Base-by-base conservation (phyloP, 2,797 vertebrate genomes). In the Anabacerthia variegaticeps region DNA sequence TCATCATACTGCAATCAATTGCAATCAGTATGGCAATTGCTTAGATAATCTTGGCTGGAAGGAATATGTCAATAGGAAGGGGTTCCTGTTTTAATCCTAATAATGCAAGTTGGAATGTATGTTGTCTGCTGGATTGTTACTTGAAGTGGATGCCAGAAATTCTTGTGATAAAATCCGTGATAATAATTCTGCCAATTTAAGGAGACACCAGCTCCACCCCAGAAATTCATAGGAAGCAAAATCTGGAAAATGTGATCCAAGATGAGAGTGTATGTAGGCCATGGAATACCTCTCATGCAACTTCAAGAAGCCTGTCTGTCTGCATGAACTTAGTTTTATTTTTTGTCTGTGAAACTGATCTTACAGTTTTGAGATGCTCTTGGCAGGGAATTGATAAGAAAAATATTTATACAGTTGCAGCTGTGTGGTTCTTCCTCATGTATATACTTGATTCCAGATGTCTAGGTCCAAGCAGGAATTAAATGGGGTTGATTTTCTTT, bases 61-160 rank as follows among this genome's bases (percentile, higher is more conserved):
- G 73, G 85, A 91, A 41, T 62, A 82, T 81, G 36, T 88, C 76
- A 85, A 26, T 83, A 76, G 88, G 59, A 72, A 59, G 43, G 75
- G 27, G 39, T 89, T 92, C 85, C 76, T 89, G 49, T 66, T 92
- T 81, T 91, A 93, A 65, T 92, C 68, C 61, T 83, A 56, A 51
- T 95, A 93, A 88, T 13, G 8, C 36, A 59, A 73, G 19, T 56
- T 94, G 91, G 87, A 96, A 92, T 93, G 78, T 81, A 26, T 88
- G 49, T 65, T 91, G 81, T 95, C 85, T 83, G 39, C 54, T 88
- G 28, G 58, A 39, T 93, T 89, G 88, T 86, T 94, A 41, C 83
- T 91, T 95, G 89, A 93, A 96, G 92, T 84, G 58, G 63, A 91
- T 95, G 82, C 93, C 91, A 89, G 91, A 74, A 95, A 96, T 93